phyloP scores from a whole-genome alignment of 2,113 vertebrate genomes.

The Taurulus bubalis region DNA sequence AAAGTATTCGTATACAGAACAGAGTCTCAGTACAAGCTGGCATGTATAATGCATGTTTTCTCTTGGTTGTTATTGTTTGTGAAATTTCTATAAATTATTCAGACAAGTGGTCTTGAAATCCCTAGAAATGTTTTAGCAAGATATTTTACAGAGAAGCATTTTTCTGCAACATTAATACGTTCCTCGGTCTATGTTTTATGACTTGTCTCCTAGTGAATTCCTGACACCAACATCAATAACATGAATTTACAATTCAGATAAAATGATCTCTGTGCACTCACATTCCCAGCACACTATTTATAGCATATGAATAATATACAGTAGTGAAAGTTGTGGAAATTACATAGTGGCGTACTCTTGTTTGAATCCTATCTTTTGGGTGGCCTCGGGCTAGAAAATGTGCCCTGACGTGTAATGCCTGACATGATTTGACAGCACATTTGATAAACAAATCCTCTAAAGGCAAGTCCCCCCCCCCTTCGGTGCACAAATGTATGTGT shows the following conservation, averaged over 20 bases:
- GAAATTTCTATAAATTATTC: constrained; percentile 78
- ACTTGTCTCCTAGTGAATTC: constrained; percentile 48
- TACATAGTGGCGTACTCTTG: constrained; percentile 53
- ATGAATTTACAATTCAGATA: constrained; percentile 70
- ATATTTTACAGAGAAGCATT: constrained; percentile 69
- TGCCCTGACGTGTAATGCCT: constrained; percentile 74
- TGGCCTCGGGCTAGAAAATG: constrained; percentile 67
- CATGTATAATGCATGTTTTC: constrained; percentile 71
- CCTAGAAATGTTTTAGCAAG: constrained; percentile 69
- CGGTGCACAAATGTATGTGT: constrained; percentile 35
- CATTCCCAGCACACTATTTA: constrained; percentile 55
- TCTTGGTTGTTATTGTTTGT: constrained; percentile 71
- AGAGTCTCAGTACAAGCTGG: constrained; percentile 46
- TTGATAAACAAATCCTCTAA: constrained; percentile 82
- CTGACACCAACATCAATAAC: constrained; percentile 61
- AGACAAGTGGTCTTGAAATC: constrained; percentile 64
- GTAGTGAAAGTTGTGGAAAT: constrained; percentile 63
- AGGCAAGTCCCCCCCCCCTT: constrained; percentile 57
- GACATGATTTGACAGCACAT: constrained; percentile 82
- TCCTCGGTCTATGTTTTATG: constrained; percentile 57
- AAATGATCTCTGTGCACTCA: constrained; percentile 47
- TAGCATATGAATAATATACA: constrained; percentile 61
- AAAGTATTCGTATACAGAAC: constrained; percentile 32
- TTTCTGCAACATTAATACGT: constrained; percentile 70
- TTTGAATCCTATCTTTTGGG: constrained; percentile 63